Evolutionary conservation across 2,797 vertebrate genomes (phyloP).

Genomic region (Pogonophryne albipinna): DNA sequence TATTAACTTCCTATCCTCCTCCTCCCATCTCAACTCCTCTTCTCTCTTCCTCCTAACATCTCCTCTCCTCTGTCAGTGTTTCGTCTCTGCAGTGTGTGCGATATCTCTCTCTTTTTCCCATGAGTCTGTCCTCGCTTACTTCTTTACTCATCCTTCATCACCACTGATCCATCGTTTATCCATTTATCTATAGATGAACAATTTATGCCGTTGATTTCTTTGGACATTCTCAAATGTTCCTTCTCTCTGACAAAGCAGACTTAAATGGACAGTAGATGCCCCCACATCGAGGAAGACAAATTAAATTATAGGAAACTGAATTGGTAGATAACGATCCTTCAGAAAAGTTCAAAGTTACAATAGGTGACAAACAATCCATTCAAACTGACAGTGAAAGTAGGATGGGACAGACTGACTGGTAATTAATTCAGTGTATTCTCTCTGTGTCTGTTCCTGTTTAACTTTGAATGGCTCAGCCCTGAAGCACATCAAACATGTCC

Average conservation of each 20-base stretch:
- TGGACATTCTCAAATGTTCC: not conserved
- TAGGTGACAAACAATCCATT: not conserved
- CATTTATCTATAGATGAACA: too few relatives aligned
- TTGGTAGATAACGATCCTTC: not conserved
- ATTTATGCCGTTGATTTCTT: too few relatives aligned
- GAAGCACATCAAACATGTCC: not conserved
- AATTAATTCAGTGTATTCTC: conserved; percentile 7
- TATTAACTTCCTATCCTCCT: conserved; percentile 45
- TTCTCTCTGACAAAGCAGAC: not conserved
- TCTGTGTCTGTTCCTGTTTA: not conserved
- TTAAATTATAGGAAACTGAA: not conserved
- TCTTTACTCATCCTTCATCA: not conserved
- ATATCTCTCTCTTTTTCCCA: conserved; percentile 3
- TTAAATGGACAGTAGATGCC: not conserved
- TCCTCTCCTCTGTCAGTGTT: conserved; percentile 29
- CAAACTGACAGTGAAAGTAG: not conserved
- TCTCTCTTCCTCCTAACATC: conserved; percentile 11
- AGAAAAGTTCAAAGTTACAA: not conserved
- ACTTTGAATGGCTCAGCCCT: conserved; percentile 1
- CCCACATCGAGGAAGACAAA: not conserved
- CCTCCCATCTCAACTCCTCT: conserved; percentile 7
- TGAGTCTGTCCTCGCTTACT: not conserved
- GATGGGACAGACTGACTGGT: not conserved
- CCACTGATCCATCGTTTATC: not conserved
- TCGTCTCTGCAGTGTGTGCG: conserved; percentile 16